These are phyloP conservation scores for Chymomyza fuscimana DNA, from an alignment of 2,888 invertebrate genomes.

Conservation along the genomic window DNA sequence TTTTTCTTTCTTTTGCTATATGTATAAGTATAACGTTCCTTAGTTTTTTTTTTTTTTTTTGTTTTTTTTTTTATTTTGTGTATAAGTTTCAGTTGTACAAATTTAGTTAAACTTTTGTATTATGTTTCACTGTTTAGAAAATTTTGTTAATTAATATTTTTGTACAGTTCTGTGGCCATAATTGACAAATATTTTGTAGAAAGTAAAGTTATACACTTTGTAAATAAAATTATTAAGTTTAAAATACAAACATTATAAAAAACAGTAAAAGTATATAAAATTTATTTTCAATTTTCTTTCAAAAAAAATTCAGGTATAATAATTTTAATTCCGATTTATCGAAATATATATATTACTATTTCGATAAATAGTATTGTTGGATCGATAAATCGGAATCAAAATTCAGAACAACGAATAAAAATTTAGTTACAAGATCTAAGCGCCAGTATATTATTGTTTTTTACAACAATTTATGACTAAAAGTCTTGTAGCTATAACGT, in stretches of 20 bases:
- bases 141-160: constrained; percentile 8
- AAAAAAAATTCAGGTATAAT: no score
- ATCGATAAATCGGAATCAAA: background rate
- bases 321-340: no score
- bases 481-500: no score
- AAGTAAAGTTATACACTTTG: constrained; percentile 38
- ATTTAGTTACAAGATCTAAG: no score
- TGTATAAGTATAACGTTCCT: constrained; percentile 42
- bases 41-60: constrained; percentile 45
- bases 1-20: constrained; percentile 35
- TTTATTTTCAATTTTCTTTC: no score
- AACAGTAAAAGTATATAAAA: no score
- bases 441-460: no score
- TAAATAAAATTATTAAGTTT: background rate
- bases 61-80: constrained; percentile 32
- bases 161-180: constrained; percentile 20
- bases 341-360: no score
- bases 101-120: constrained; percentile 46
- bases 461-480: no score
- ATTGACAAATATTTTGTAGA: constrained; percentile 30
- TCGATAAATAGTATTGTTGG: no score
- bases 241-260: background rate
- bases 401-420: constrained; percentile 1
- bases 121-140: constrained; percentile 31
- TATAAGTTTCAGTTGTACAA: constrained; percentile 47